These are phyloP conservation scores for Kryphioiulus occultus DNA, from an alignment of 2,888 invertebrate species.

Conservation along the genomic window DNA sequence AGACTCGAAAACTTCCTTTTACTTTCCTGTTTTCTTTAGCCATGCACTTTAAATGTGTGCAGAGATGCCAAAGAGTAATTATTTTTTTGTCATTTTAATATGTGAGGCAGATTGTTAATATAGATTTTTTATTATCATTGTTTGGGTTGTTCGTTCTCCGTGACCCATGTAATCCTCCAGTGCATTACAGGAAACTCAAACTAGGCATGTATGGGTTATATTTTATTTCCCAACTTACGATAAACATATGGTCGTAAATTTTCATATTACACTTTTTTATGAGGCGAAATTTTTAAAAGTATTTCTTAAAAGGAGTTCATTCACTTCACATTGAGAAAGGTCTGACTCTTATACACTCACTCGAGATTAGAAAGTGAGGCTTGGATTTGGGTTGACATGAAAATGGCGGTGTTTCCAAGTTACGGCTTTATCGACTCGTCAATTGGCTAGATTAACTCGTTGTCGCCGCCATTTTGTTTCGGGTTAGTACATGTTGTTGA, in stretches of 20 bases:
- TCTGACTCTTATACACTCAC: conserved; percentile 14
- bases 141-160: conserved; percentile 8
- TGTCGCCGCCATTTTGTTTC: background rate
- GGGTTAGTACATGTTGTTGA: background rate
- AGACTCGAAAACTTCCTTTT: background rate
- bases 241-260: conserved; percentile 23
- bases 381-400: background rate
- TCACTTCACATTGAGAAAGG: background rate
- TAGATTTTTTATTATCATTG: conserved; percentile 8
- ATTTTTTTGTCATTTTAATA: conserved; percentile 17
- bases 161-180: background rate
- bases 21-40: background rate
- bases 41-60: background rate
- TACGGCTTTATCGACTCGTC: background rate
- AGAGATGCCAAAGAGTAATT: background rate
- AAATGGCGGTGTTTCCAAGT: background rate
- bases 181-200: background rate
- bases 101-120: background rate
- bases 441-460: background rate
- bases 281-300: background rate
- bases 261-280: conserved; percentile 14
- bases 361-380: conserved; percentile 17
- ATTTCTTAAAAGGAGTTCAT: conserved; percentile 17
- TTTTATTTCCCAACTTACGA: conserved; percentile 21
- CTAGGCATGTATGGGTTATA: conserved; percentile 8